Evolutionary conservation across 1,140 invertebrate genomes (phyloP).

Genomic region (Sycophaga agraensis): DNA sequence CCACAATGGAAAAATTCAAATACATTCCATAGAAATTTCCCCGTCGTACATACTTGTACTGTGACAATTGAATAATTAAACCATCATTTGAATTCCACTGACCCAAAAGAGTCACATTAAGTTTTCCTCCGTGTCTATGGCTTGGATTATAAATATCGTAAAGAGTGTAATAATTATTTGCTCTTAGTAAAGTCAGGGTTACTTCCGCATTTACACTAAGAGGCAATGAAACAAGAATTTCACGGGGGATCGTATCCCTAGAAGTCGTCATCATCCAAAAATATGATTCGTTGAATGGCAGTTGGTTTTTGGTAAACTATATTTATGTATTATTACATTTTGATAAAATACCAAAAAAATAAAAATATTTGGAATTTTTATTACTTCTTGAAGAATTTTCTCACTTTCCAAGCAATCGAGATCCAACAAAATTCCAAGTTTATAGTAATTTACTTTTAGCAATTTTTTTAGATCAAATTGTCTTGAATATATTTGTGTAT

Average conservation of each 20-base stretch:
- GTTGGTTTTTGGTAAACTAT: background rate
- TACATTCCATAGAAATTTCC: slow-evolving; percentile 56
- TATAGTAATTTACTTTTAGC: slow-evolving; percentile 36
- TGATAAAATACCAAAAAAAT: background rate
- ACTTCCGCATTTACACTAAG: slow-evolving; percentile 39
- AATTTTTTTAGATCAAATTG: slow-evolving; percentile 27
- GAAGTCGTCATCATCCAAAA: slow-evolving; percentile 38
- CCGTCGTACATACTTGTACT: slow-evolving; percentile 53
- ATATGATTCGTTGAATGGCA: slow-evolving; percentile 40
- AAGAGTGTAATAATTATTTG: slow-evolving; percentile 31
- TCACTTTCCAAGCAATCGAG: slow-evolving; percentile 33
- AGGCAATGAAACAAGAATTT: slow-evolving; percentile 32
- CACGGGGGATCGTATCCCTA: slow-evolving; percentile 10
- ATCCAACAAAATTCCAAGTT: slow-evolving; percentile 34
- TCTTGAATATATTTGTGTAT: slow-evolving; percentile 12
- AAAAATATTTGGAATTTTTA: background rate
- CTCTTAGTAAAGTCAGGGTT: slow-evolving; percentile 24
- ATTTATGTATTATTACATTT: background rate
- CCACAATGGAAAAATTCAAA: slow-evolving; percentile 57
- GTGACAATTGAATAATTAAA: slow-evolving; percentile 41
- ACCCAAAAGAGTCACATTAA: slow-evolving; percentile 57
- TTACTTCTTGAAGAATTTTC: slow-evolving; percentile 35
- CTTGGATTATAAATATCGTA: slow-evolving; percentile 55
- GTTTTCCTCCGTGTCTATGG: slow-evolving; percentile 54
- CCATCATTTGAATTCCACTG: slow-evolving; percentile 45